phyloP scores from a whole-genome alignment of 2,797 vertebrate genomes.

The Atherinosoma microstoma region DNA sequence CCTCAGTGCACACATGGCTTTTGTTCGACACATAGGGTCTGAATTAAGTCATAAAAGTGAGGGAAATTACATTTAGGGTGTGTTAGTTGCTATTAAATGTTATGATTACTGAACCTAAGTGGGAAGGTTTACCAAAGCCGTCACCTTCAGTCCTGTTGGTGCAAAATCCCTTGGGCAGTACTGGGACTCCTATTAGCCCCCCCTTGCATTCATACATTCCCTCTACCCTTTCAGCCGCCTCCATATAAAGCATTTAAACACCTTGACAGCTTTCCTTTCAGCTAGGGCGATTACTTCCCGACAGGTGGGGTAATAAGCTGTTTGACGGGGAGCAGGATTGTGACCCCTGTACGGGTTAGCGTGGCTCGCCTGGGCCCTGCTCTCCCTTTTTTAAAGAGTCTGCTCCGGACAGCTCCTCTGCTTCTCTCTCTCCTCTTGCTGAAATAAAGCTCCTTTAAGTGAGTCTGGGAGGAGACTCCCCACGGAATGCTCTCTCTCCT shows the following conservation, averaged over 20 bases:
- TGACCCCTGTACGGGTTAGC: constrained; percentile 91
- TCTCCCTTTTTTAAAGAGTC: constrained; percentile 72
- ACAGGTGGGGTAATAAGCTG: constrained; percentile 97
- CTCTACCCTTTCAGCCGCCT: constrained; percentile 76
- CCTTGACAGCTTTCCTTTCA: constrained; percentile 84
- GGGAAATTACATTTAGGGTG: constrained; percentile 15
- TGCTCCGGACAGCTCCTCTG: constrained; percentile 80
- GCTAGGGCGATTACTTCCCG: constrained; percentile 94
- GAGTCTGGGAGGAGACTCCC: constrained; percentile 89
- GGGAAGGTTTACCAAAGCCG: constrained; percentile 62
- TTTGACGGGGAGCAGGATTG: constrained; percentile 88
- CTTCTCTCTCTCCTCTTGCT: constrained; percentile 91
- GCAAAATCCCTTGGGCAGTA: constrained; percentile 49
- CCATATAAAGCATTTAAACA: constrained; percentile 87
- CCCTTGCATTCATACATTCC: constrained; percentile 61
- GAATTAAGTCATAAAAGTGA: neutral
- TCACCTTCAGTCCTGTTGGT: constrained; percentile 75
- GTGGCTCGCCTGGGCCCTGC: constrained; percentile 67
- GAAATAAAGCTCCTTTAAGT: constrained; percentile 99
- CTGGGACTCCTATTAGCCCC: constrained; percentile 68
- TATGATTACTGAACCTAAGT: constrained; percentile 42
- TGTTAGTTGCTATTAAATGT: constrained; percentile 25
- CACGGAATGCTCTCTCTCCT: constrained; percentile 65
- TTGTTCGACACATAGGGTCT: neutral
- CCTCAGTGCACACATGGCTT: constrained; percentile 23